A percentile compares a stretch with the other conserved stretches of the same genome.
phyloP scores from a whole-genome alignment of 1,140 invertebrate species.

The Olivierus martensii region DNA sequence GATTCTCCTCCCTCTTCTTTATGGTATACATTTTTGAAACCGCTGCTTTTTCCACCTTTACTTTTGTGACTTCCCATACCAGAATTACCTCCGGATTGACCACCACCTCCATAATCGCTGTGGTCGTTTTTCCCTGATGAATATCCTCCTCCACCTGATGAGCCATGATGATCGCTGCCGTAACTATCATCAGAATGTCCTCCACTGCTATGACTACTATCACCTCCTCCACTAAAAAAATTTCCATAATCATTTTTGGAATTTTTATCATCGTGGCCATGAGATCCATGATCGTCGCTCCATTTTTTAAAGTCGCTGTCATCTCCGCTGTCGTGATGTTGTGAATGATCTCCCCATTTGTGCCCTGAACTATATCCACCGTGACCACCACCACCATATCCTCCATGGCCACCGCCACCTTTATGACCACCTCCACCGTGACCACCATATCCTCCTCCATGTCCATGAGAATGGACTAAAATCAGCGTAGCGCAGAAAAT shows the following conservation, averaged over 20 bases:
- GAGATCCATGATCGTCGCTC: neutral
- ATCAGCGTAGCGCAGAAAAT: too few species aligned
- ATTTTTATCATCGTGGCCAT: too few species aligned
- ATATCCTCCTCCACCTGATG: conserved; percentile 5
- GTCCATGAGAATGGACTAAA: neutral
- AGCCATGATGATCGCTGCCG: conserved; percentile 13
- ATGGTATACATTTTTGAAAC: conserved; percentile 18
- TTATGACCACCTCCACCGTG: conserved; percentile 5
- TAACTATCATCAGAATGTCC: conserved; percentile 3
- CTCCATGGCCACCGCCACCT: too few species aligned
- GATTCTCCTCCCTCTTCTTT: conserved; percentile 17
- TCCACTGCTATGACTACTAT: too few species aligned
- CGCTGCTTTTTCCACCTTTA: neutral
- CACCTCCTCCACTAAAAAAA: too few species aligned
- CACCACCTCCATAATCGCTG: conserved; percentile 10
- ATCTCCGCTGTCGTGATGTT: neutral
- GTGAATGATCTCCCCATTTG: neutral
- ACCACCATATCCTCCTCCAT: conserved; percentile 7
- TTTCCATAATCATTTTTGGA: too few species aligned
- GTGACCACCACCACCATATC: too few species aligned
- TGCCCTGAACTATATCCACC: too few species aligned
- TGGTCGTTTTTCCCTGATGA: conserved; percentile 3
- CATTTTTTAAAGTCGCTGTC: neutral
- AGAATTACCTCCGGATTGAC: conserved; percentile 9
- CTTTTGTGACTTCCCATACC: conserved; percentile 9